Base-by-base conservation (phyloP, 2,888 invertebrate species). In the Chironomus tentans region DNA sequence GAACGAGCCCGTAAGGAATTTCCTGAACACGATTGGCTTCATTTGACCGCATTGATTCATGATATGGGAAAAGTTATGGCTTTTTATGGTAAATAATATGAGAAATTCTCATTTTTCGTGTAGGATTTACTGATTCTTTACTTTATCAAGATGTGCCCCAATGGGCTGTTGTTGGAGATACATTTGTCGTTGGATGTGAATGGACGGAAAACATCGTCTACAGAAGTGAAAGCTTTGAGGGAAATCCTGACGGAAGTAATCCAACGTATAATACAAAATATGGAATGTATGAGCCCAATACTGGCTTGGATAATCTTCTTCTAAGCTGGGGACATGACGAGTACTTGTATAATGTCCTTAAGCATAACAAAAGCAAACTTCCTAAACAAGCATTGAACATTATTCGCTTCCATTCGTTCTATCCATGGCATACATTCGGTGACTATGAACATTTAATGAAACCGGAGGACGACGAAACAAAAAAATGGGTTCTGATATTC, bases 301-400 rank as follows among this genome's bases (percentile, higher is more conserved):
- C 97, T 82, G 98, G 98, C 0, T 82, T 98, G 69, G 90, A 93
- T 72, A 92, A 95, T 77, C 84, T 98, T n/a, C 81, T 88, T 74
- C 92, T 98, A 90, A 95, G 97, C 0, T 98, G 98, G 98, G 98
- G 98, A 0, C 98, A 98, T 83, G 98, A 98, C 83, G 97, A 97
- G 84, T 97, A 96, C 82, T 85, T 97, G 80, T 97, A 95, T 85
- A 86, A 88, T 71, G 90, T 94, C 46, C 86, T 98, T 15, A 85
- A 88, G 70, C 95, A 98, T 83, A 93, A 94, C 82, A 90, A 91
- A 4, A 85, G 90, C 48, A 92, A 87, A 78, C 84, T 98, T 70
- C 98, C 98, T 0, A 88, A 91, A 77, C 87, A 93, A 80, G 97
- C 91, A 0, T 86, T 97, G 68, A 90, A 91, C 81, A 96, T 97